Evolutionary conservation across 2,113 vertebrate species (phyloP).

Genomic region (Heterocephalus glaber): DNA sequence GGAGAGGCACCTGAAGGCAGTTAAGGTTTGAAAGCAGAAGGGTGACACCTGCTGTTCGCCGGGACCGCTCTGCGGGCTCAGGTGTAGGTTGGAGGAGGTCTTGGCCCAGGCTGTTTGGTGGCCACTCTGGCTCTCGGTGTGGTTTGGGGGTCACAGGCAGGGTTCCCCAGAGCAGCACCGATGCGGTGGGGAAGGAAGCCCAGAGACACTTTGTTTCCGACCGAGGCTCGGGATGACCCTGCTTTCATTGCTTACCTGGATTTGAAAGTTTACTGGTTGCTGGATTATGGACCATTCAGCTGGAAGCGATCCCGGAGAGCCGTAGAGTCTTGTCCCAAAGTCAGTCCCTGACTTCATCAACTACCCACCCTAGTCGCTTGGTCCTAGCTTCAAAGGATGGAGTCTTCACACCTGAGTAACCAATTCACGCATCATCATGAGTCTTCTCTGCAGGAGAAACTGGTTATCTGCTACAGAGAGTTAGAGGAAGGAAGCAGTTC

Average conservation of each 20-base stretch:
- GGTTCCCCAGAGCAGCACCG: not conserved
- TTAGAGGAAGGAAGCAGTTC: not conserved
- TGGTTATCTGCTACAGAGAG: not conserved
- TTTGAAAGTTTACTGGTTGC: not conserved
- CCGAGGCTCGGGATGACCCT: not conserved
- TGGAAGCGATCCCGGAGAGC: not conserved
- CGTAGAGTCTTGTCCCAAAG: too few species aligned
- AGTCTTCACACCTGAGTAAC: not conserved
- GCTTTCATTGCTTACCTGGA: not conserved
- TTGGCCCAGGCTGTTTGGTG: not conserved
- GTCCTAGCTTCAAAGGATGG: not conserved
- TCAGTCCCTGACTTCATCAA: not conserved
- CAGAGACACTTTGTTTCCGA: fast-evolving
- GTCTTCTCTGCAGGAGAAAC: not conserved
- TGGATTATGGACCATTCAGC: not conserved
- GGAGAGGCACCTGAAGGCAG: slow-evolving; percentile 34
- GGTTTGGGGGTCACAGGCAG: not conserved
- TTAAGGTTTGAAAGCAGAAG: not conserved
- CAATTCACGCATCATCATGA: fast-evolving
- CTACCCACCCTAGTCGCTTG: not conserved
- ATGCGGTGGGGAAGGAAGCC: fast-evolving
- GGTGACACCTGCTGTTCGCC: slow-evolving; percentile 63
- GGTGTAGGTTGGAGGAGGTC: not conserved
- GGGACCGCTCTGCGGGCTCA: not conserved
- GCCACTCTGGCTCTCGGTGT: not conserved